phyloP scores from a whole-genome alignment of 2,888 invertebrate genomes.

The Sacculina carcini region DNA sequence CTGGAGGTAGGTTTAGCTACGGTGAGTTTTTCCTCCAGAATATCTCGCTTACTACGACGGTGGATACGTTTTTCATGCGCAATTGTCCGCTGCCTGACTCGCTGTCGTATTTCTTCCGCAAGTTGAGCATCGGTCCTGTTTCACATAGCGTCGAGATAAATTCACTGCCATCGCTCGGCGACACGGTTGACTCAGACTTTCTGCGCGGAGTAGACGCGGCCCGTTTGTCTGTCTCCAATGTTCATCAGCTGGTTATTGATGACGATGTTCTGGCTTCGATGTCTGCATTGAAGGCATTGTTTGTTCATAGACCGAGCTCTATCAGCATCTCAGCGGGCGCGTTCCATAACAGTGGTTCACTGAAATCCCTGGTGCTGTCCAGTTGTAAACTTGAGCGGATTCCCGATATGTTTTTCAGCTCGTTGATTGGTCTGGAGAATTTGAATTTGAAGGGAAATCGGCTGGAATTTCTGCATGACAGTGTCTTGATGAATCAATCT shows the following conservation, averaged over 20 bases:
- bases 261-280: not conserved
- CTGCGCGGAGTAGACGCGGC: not conserved
- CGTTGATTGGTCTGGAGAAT: slow-evolving; percentile 31
- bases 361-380: not conserved
- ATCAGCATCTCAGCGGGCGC: too few species aligned
- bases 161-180: not conserved
- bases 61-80: too few species aligned
- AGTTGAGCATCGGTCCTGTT: not conserved
- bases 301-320: too few species aligned
- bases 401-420: slow-evolving; percentile 33
- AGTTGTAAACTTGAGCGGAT: slow-evolving; percentile 23
- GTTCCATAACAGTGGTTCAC: too few species aligned
- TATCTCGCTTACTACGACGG: too few species aligned
- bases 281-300: too few species aligned
- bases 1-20: too few species aligned
- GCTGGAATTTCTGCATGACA: slow-evolving; percentile 14
- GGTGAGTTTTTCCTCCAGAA: too few species aligned
- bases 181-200: not conserved
- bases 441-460: slow-evolving; percentile 29
- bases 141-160: not conserved
- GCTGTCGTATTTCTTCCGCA: not conserved
- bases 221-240: not conserved
- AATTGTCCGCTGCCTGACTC: not conserved
- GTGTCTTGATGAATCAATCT: slow-evolving; percentile 15
- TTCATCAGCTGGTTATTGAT: not conserved